A percentile compares a stretch with the other conserved stretches of the same genome.
Evolutionary conservation across 2,888 invertebrate genomes (phyloP).

Genomic region (Chloroclystis v-ata): DNA sequence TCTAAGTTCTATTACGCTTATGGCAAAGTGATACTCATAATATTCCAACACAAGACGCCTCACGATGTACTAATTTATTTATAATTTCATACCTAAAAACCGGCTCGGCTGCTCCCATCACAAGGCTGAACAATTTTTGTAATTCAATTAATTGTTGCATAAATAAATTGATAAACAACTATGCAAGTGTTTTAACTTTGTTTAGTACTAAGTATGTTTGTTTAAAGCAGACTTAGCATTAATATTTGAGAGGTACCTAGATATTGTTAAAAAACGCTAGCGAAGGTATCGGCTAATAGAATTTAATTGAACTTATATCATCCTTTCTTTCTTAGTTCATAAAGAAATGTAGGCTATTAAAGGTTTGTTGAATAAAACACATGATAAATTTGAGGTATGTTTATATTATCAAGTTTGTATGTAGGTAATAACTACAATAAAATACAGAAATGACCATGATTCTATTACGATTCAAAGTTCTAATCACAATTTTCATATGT

Average conservation of each 20-base stretch:
- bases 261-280: too few relatives aligned
- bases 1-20: conserved; percentile 74
- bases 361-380: conserved; percentile 35
- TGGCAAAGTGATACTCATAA: conserved; percentile 55
- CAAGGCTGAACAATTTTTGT: conserved; percentile 76
- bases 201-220: too few relatives aligned
- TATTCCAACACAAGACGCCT: conserved; percentile 59
- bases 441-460: conserved; percentile 74
- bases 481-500: conserved; percentile 77
- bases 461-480: conserved; percentile 63
- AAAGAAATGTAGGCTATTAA: too few relatives aligned
- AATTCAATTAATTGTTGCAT: conserved; percentile 70
- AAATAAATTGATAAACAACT: conserved; percentile 69
- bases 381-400: conserved; percentile 70
- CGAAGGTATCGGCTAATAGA: too few relatives aligned
- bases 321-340: too few relatives aligned
- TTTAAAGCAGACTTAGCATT: too few relatives aligned
- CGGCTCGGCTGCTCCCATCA: conserved; percentile 67
- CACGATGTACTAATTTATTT: conserved; percentile 70
- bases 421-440: conserved; percentile 77
- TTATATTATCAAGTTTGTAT: conserved; percentile 78
- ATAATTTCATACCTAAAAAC: conserved; percentile 64
- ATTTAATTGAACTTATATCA: too few relatives aligned
- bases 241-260: too few relatives aligned
- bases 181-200: conserved; percentile 11